phyloP scores from a whole-genome alignment of 2,797 vertebrate genomes.

The Argyrosomus regius region DNA sequence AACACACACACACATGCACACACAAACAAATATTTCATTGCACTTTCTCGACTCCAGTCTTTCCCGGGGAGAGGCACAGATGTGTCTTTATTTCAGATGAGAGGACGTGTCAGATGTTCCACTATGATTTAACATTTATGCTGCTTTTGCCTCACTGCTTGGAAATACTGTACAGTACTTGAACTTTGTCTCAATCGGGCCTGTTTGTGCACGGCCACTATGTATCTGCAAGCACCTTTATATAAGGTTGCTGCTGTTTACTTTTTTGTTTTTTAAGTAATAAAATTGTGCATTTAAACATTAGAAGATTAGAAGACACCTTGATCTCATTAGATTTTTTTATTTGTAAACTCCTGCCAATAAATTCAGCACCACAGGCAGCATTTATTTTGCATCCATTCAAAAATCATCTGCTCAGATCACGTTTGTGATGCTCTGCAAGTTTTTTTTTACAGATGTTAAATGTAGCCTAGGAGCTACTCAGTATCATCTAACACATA shows the following conservation, averaged over 20 bases:
- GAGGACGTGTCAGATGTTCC: conserved; percentile 68
- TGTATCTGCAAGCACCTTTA: neutral
- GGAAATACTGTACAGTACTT: conserved; percentile 38
- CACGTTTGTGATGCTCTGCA: neutral
- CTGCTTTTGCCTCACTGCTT: conserved; percentile 51
- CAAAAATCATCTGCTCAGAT: neutral
- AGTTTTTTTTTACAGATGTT: neutral
- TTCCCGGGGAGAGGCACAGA: conserved; percentile 35
- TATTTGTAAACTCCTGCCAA: neutral
- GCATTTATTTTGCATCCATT: neutral
- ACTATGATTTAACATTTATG: conserved; percentile 65
- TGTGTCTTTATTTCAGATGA: conserved; percentile 45
- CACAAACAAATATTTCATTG: conserved; percentile 32
- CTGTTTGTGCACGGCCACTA: conserved; percentile 57
- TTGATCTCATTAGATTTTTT: conserved; percentile 7
- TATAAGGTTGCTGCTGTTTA: neutral
- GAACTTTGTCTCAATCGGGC: conserved; percentile 51
- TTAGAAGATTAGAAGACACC: neutral
- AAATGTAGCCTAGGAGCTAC: neutral
- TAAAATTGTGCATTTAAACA: neutral
- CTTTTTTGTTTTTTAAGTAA: neutral
- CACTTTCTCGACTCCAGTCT: conserved; percentile 12
- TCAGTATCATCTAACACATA: neutral
- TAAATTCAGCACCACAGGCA: conserved; percentile 2
- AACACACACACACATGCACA: conserved; percentile 6